Conservation (phyloP, 2,113 vertebrate genomes). For the Amia ocellicauda region DNA sequence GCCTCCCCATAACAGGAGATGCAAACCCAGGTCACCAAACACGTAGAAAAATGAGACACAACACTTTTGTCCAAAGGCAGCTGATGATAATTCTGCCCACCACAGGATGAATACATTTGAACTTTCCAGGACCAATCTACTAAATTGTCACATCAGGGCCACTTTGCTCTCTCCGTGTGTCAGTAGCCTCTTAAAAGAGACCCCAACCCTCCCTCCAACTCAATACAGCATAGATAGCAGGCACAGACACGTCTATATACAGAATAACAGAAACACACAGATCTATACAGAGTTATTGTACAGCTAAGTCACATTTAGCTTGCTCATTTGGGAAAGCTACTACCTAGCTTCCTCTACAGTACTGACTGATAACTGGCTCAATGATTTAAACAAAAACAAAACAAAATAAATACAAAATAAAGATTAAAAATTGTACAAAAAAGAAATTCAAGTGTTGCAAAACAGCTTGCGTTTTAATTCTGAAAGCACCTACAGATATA, state of each 20-base stretch:
- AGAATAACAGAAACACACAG: neutral
- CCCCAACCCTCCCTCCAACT: neutral
- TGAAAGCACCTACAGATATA: constrained; percentile 16
- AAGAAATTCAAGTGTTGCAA: constrained; percentile 21
- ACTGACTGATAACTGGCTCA: neutral
- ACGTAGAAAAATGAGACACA: too few species aligned
- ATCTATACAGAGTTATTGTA: constrained; percentile 4
- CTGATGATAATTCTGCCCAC: too few species aligned
- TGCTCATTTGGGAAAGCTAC: constrained; percentile 11
- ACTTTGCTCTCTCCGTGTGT: too few species aligned
- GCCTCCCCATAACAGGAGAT: too few species aligned
- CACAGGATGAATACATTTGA: too few species aligned
- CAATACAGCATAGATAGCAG: neutral
- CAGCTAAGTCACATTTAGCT: constrained; percentile 10
- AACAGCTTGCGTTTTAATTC: constrained; percentile 2
- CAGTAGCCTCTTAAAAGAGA: too few species aligned
- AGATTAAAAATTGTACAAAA: neutral
- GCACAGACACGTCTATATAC: constrained; percentile 5
- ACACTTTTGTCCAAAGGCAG: too few species aligned
- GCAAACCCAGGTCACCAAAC: too few species aligned
- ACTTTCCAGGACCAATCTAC: too few species aligned
- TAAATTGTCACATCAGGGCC: too few species aligned
- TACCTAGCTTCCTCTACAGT: constrained; percentile 15
- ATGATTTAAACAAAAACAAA: constrained; percentile 1
- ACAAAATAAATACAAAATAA: neutral